phyloP scores from a whole-genome alignment of 2,113 vertebrate genomes.

The Perca schrenkii region DNA sequence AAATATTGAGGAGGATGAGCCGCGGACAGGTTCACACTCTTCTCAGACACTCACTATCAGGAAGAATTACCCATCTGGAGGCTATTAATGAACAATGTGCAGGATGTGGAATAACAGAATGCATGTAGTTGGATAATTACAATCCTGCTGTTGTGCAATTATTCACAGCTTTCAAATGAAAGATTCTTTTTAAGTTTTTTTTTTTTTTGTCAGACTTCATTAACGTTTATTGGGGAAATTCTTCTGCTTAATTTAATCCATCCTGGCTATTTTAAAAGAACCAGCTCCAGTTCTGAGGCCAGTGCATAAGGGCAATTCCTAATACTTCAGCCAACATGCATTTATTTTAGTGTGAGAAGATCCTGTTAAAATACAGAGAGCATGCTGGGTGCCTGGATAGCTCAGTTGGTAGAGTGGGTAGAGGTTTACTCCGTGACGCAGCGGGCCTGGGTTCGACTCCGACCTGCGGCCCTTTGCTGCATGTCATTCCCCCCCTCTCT shows the following conservation, averaged over 20 bases:
- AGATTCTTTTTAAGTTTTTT: conserved; percentile 1
- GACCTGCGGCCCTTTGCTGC: no score
- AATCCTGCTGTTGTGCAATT: conserved; percentile 27
- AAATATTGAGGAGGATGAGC: conserved; percentile 38
- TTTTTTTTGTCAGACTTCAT: background rate
- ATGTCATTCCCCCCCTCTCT: no score
- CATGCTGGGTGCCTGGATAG: no score
- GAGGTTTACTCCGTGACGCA: no score
- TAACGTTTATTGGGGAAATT: background rate
- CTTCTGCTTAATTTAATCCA: background rate
- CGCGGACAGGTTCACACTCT: conserved; percentile 20
- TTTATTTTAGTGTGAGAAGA: background rate
- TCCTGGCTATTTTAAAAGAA: background rate
- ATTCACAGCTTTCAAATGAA: background rate
- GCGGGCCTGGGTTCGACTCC: no score
- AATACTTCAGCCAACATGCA: background rate
- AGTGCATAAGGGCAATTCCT: background rate
- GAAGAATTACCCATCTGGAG: conserved; percentile 7
- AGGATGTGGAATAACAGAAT: conserved; percentile 15
- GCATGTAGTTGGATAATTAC: conserved; percentile 34
- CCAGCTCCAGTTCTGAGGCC: background rate
- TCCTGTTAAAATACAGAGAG: background rate
- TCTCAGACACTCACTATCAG: background rate
- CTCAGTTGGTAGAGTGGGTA: no score
- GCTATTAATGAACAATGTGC: conserved; percentile 22